phyloP scores from a whole-genome alignment of 2,888 invertebrate species.

The Clitarchus hookeri region DNA sequence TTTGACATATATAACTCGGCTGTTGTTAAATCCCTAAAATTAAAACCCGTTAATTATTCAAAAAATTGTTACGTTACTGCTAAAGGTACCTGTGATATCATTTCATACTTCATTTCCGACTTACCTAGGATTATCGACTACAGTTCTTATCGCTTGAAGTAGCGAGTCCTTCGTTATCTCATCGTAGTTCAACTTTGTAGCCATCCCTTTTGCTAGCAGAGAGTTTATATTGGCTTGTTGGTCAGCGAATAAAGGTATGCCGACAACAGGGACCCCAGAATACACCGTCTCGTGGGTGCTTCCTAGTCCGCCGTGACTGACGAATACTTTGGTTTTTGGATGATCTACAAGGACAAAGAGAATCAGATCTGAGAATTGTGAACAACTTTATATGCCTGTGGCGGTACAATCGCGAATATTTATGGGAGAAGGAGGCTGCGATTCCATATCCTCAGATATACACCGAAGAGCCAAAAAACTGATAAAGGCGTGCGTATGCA shows the following conservation, averaged over 20 bases:
- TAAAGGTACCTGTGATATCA: no score
- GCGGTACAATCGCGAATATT: no score
- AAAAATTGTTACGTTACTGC: no score
- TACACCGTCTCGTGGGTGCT: conserved; percentile 65
- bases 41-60: no score
- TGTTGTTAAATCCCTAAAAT: no score
- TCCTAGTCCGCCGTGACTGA: conserved; percentile 66
- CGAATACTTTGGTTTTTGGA: conserved; percentile 61
- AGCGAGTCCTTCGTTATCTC: conserved; percentile 46
- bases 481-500: no score
- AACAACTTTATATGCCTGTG: no score
- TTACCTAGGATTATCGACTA: conserved; percentile 49
- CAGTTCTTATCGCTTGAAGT: conserved; percentile 45
- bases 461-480: no score
- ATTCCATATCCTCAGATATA: no score
- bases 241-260: conserved; percentile 60
- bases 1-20: no score
- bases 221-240: conserved; percentile 51
- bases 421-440: no score
- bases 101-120: neutral
- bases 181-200: conserved; percentile 46
- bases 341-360: neutral
- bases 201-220: conserved; percentile 49
- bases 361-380: no score
- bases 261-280: conserved; percentile 61